Evolutionary conservation across 35 echinoderm and acorn worm species (phyloP).

Genomic region (Ptychodera flava): DNA sequence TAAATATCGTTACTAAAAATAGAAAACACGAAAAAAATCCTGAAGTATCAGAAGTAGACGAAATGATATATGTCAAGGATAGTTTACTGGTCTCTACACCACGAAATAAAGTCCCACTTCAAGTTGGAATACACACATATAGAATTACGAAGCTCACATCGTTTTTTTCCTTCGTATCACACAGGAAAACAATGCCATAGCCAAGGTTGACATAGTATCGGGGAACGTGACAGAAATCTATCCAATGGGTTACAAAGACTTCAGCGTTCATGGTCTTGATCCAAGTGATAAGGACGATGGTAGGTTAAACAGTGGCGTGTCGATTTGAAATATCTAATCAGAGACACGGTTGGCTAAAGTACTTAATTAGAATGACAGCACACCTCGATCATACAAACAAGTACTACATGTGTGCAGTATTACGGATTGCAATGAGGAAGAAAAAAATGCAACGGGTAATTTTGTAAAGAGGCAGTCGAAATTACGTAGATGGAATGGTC

Average conservation of each 20-base stretch:
- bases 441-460: neutral
- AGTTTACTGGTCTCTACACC: no score
- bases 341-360: neutral
- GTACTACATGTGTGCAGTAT: neutral
- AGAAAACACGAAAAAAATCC: no score
- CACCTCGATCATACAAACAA: neutral
- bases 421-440: neutral
- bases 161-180: no score
- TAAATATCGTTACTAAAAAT: no score
- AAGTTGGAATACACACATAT: no score
- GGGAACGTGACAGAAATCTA: slow-evolving; percentile 54
- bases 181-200: slow-evolving; percentile 87
- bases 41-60: no score
- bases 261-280: slow-evolving; percentile 36
- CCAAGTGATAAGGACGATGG: slow-evolving; percentile 68
- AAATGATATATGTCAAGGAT: no score
- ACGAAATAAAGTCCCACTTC: no score
- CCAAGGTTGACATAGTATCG: slow-evolving; percentile 45
- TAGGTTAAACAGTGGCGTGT: neutral
- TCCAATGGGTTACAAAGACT: slow-evolving; percentile 55
- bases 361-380: neutral
- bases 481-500: no score
- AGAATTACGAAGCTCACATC: no score
- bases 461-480: no score
- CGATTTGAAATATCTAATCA: neutral